Base-by-base conservation (phyloP, 2,888 invertebrate genomes). In the Biston stratarius region DNA sequence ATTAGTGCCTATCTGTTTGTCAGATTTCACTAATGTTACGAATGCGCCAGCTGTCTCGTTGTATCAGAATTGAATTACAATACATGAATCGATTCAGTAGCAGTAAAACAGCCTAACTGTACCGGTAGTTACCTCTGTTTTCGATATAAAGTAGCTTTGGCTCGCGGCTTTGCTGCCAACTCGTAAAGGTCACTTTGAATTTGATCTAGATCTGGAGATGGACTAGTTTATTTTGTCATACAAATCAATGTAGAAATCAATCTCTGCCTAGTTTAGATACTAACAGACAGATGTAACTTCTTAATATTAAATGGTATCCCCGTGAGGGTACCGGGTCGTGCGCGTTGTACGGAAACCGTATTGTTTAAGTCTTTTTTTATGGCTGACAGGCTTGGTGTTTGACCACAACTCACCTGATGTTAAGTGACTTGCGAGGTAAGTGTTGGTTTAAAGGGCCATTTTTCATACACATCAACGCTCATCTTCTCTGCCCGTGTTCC, bases 21-120 rank as follows among this genome's bases (percentile, higher is more conserved):
- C 42, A 58, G 53, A 40, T 62, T 62, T 62, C 49, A 59, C 58
- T 9, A 44, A 62, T 14, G 36, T 58, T 42, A 40, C 62, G 49
- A 59, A 58, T 42, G 48, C 58, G 47, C 11, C 45, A 67, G 55
- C 59, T 63, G 63, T 56, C 56, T 59, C 34, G 34, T 49, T 62
- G 53, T 57, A 51, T 62, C 44, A 42, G 67, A 63, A 67, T 67
- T 63, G 56, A 63, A 63, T 59, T 67, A 60, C 60, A 63, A 63
- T 60, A 67, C 59, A 67, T 63, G 63, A 67, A 63, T 63, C 44
- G 55, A 67, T 44, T 67, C 45, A 60, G 55, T 52, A 12, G 45
- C 40, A 58, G 61, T 52, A 57, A 38, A 57, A 53, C 66, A 67
- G 47, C n/a, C 33, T 52, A 61, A 61, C 66, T 48, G 49, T 63